Base-by-base conservation (phyloP, 2,888 invertebrate species). In the Athalia circularis region DNA sequence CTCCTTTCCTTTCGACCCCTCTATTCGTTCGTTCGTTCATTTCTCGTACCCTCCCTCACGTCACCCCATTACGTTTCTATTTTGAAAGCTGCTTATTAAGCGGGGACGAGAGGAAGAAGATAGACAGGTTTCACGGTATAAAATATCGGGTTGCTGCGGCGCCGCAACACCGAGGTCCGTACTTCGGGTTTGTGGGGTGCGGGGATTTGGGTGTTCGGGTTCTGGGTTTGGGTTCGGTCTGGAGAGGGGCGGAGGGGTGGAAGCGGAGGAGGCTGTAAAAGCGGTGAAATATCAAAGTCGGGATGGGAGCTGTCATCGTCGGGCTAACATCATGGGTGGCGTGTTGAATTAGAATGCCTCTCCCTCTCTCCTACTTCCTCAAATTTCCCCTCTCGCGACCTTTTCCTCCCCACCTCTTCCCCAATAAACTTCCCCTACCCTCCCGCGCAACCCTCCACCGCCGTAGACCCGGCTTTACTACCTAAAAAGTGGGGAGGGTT, bases 321-420 rank as follows among this genome's bases (percentile, higher is more conserved):
- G 90, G 87, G 88, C 88, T 88, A 90, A 89, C 90, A 89, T 90
- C 90, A 90, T 90, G 90, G 90, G 90, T 90, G 90, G 90, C 89
- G 90, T 90, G 90, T 89, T 90, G 89, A 90, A 90, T 90, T 90
- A 90, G 90, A 90, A 90, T 90, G 90, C 88, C 88, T 87, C 87
- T 88, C 88, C 86, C 81, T 82, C 83, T 79, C 70, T 61, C 91
- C 92, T 91, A 91, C 91, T 90, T 91, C 90, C 91, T 91, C 91
- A 92, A 92, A 91, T 78, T 80, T 81, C 80, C 77, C 79, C 45
- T 76, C 91, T 91, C 91, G 91, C 91, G 57, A 77, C 90, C 88
- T 92, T 91, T 91, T 92, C 91, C 92, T 92, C 92, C 92, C 92
- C 90, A 91, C 92, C 91, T 91, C 91, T 90, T 91, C 90, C 91